A percentile compares a stretch with the other conserved stretches of the same genome.
These are phyloP conservation scores for Hestina assimilis DNA, from an alignment of 1,140 invertebrate genomes.

Conservation along the genomic window DNA sequence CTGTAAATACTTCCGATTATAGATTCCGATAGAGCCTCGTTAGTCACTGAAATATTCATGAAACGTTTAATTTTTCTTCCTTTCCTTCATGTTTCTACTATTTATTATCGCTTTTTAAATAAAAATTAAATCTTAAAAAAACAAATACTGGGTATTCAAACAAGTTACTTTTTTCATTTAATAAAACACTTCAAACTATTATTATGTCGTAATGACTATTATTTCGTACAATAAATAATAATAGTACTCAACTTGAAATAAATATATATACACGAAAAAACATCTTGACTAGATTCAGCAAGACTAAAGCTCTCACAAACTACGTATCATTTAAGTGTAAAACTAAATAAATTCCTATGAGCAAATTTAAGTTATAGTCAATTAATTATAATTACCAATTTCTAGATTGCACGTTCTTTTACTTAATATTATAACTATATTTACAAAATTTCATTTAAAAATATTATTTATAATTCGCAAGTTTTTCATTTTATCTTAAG, in stretches of 20 bases:
- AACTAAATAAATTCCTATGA: conserved; percentile 62
- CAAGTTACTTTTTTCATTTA: background rate
- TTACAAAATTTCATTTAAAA: conserved; percentile 75
- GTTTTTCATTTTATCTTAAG: conserved; percentile 42
- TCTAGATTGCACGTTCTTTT: conserved; percentile 72
- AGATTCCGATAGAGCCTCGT: no score
- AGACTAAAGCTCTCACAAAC: conserved; percentile 41
- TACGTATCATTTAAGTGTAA: conserved; percentile 37
- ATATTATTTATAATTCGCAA: conserved; percentile 70
- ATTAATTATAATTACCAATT: conserved; percentile 50
- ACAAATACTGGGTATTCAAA: background rate
- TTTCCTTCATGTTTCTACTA: no score
- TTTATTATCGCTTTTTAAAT: no score
- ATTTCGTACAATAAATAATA: conserved; percentile 10
- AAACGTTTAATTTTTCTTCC: no score
- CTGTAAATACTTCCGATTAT: no score
- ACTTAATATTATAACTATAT: conserved; percentile 59
- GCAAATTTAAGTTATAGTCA: conserved; percentile 32
- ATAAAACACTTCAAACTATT: background rate
- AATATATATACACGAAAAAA: conserved; percentile 27
- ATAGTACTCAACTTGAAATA: conserved; percentile 23
- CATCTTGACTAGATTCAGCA: conserved; percentile 46
- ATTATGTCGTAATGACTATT: conserved; percentile 1
- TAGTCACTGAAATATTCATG: no score
- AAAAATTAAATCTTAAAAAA: no score